These are phyloP conservation scores for Amphiduros pacificus DNA, from an alignment of 2,888 invertebrate genomes.

Conservation along the genomic window DNA sequence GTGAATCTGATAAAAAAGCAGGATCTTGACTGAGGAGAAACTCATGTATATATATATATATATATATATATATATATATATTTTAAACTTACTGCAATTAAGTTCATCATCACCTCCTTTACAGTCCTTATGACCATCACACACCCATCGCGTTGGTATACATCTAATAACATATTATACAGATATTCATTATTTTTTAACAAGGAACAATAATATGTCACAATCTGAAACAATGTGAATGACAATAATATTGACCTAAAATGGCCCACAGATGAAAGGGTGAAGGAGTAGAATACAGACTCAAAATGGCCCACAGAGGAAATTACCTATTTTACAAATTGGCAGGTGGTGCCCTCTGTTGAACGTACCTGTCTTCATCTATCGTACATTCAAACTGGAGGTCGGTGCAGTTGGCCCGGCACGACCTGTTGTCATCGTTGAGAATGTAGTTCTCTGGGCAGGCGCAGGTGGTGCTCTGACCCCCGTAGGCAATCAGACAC, in stretches of 20 bases:
- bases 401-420: conserved; percentile 79
- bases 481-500: conserved; percentile 74
- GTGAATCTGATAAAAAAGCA: no score
- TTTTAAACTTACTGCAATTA: conserved; percentile 32
- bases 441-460: conserved; percentile 92
- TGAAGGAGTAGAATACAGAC: no score
- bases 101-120: conserved; percentile 71
- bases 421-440: conserved; percentile 76
- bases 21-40: no score
- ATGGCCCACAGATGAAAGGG: no score
- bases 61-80: not conserved
- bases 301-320: no score
- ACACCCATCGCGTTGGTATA: conserved; percentile 38
- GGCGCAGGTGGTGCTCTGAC: conserved; percentile 66
- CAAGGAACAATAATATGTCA: no score
- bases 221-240: no score
- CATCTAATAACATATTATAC: conserved; percentile 34
- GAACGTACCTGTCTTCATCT: conserved; percentile 31
- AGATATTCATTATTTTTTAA: not conserved
- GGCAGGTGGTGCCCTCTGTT: no score
- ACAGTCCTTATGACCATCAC: conserved; percentile 62
- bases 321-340: no score
- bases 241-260: no score
- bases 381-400: conserved; percentile 15
- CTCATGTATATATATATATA: not conserved